Base-by-base conservation (phyloP, 2,888 invertebrate genomes). In the Polyploca ridens region DNA sequence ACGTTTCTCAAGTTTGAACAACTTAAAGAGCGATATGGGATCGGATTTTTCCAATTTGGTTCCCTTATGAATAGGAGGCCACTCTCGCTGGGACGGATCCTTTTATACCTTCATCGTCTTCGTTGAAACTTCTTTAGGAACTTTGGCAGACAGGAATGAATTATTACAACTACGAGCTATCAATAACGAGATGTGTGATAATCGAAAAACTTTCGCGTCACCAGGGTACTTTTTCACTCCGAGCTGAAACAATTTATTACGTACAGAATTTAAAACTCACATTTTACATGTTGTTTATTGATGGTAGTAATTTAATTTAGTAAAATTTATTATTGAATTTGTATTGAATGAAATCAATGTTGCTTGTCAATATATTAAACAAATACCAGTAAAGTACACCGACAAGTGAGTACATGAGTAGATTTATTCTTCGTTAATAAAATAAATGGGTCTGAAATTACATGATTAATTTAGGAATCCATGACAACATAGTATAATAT, bases 171-270 rank as follows among this genome's bases (percentile, higher is more conserved):
- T 87, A 83, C 78, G 77, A 83, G 82, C 84, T 84, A 89, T 88
- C 88, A 86, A 88, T 90, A 90, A 87, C 86, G 79, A 84, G 84
- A 85, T 84, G 86, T 86, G 86, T 86, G 82, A 86, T 90, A 89
- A 90, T 90, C 86, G 86, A 86, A 88, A 88, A 90, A 88, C 77
- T 89, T 89, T 82, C 75, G 71, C 74, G 76, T 82, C 77, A 82
- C 76, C 77, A 41, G 41, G 41, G 41, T 41, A 81, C 75, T 82
- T 75, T 77, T 77, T 75, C 74, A n/a, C 54, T n/a, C 54, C 54
- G 19, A 54, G n/a, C 72, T 74, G 69, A 73, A 69, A 69, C 70
- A 66, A 74, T 73, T 77, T 73, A 67, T 72, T 64, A 77, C 54
- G 19, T 54, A 19, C 16, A 19, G 16, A 49, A 49, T 54, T 54